Conservation (phyloP, 2,888 invertebrate genomes). For the Drosophila meridionalis region DNA sequence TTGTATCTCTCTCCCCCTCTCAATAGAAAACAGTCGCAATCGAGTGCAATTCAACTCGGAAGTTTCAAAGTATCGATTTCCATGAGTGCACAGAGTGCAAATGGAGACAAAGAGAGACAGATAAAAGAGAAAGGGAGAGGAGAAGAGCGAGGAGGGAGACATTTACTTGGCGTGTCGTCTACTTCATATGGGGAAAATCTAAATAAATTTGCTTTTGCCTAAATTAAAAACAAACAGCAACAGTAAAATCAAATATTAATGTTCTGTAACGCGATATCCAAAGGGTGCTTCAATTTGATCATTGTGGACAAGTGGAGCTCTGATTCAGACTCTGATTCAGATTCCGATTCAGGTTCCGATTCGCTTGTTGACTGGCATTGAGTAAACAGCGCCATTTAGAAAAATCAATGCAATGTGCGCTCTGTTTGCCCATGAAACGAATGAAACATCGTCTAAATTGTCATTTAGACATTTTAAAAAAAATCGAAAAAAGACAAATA, state of each 20-base stretch:
- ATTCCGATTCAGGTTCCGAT: conserved; percentile 22
- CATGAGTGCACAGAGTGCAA: conserved; percentile 29
- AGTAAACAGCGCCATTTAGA: conserved; percentile 61
- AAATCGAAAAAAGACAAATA: conserved; percentile 32
- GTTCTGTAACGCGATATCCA: conserved; percentile 63
- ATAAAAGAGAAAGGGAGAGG: not conserved
- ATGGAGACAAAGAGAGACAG: conserved; percentile 6
- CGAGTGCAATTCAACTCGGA: conserved; percentile 42
- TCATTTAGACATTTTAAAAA: conserved; percentile 60
- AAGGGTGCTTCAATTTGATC: conserved; percentile 51
- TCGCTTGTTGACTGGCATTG: conserved; percentile 35
- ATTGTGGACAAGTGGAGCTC: conserved; percentile 36
- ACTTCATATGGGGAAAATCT: conserved; percentile 44
- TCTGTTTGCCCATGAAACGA: conserved; percentile 45
- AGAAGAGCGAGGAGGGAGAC: not conserved
- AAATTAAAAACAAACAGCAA: conserved; percentile 80
- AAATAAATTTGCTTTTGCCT: conserved; percentile 72
- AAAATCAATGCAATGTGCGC: conserved; percentile 55
- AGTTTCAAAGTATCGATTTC: conserved; percentile 61
- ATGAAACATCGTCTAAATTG: conserved; percentile 52
- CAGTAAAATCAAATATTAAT: conserved; percentile 82
- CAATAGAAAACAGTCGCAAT: not conserved
- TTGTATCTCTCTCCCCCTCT: not conserved
- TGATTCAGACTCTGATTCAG: conserved; percentile 8
- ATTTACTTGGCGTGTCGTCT: conserved; percentile 37